Evolutionary conservation across 2,113 vertebrate species (phyloP), one percentile per base, ranked within the genome.

Genomic region (Hiodon tergisus): DNA sequence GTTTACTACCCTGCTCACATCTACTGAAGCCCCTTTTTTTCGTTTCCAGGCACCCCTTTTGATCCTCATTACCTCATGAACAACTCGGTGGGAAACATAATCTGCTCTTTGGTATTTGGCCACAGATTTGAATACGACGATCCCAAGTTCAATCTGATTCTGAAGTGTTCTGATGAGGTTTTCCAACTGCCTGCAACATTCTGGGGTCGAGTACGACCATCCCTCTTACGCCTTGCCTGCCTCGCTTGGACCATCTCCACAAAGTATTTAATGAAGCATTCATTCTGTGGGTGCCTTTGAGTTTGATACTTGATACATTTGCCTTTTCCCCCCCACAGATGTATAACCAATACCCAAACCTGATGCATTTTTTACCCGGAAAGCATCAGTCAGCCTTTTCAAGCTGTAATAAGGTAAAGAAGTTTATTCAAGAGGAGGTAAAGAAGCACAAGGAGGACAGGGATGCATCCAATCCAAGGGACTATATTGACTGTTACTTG

Each of bases 41-140:
- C 6, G 31, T 76, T 47, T 79, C 52, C 81, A 93, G 92, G 88
- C 55, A 83, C 90, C 67, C 87, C 90, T 3, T 92, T 92, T 78
- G 75, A 93, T 69, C 89, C 92, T 73, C 89, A 91, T 5, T 86
- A 84, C 74, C 80, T 86, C 77, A 85, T 93, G 59, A 91, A 89
- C 7, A 82, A 79, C 0, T 88, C 91, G n/a, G 89, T 93, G 82
- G 89, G 88, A 0, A 93, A 92, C 59, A 89, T 94, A 50, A 91
- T 93, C 77, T 92, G 88, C 31, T 88, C 87, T 9, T 75, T 93
- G 79, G 89, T 89, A 75, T 93, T 93, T 82, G 93, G 93, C 50
- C 81, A 84, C 17, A 84, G 88, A 72, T 94, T 92, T 1, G 88
- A 93, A 9, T 92, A 93, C 72, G 78, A 88, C 3, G 88, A 92